Base-by-base conservation (phyloP, 1,140 invertebrate species). In the Magallana angulata region DNA sequence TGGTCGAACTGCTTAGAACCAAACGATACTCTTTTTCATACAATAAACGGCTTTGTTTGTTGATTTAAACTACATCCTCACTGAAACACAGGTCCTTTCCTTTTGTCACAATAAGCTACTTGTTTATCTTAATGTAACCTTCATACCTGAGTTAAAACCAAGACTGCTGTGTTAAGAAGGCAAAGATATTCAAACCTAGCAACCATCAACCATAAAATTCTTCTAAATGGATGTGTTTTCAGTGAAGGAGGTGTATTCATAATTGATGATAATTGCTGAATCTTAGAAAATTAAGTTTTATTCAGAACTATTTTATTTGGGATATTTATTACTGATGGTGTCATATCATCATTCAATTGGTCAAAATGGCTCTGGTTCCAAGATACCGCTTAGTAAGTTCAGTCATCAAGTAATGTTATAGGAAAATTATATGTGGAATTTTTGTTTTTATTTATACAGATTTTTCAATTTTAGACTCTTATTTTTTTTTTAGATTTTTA, bases 361-460 rank as follows among this genome's bases (percentile, higher is more conserved):
- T 11, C 30, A 16, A 84, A 30, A 86, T 87, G 82, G 82, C 82
- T 87, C 48, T 84, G n/a, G 24, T 84, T 56, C 62, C 82, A 14
- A 87, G 86, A 57, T 87, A 87, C 7, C 59, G 64, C 14, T 71
- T 87, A 76, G 86, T 87, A 80, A 84, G 86, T 87, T 48, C 0
- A 48, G 36, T 48, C 36, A 48, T 48, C 36, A 0, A 48, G 36
- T 48, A 48, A 48, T 3, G 36, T 48, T 48, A 48, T 48, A 48
- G 36, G 36, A 48, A 48, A 48, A 48, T 48, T 48, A 48, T 48
- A 48, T 48, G 36, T 0, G 36, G 36, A 48, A 48, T 56, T 62
- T 62, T 18, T 57, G 48, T 83, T 36, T 30, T 80, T 16, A 80
- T 80, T 12, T 16, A 36, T 14, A 80, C 4, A 9, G 12, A 6